Percentiles rank a stretch among this genome's conserved stretches.
These are phyloP conservation scores for Ancistrus triradiatus DNA, from an alignment of 2,113 vertebrate genomes.

Conservation along the genomic window DNA sequence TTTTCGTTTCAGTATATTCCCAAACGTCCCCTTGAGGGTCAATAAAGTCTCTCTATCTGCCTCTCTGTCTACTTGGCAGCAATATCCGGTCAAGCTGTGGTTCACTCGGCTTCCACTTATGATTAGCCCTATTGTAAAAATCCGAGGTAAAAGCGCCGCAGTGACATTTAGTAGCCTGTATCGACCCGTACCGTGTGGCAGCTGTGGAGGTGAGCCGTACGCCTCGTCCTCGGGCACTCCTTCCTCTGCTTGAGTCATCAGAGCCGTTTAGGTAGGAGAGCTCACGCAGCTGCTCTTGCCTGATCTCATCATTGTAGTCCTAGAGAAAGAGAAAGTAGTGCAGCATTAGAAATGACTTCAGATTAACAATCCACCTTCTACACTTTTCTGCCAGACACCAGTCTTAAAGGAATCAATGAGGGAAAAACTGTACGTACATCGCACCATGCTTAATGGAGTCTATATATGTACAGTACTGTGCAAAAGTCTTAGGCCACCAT, in stretches of 20 bases:
- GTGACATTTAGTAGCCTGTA: too few species aligned
- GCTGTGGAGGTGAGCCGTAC: constrained; percentile 72
- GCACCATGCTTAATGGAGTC: too few species aligned
- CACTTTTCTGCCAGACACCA: too few species aligned
- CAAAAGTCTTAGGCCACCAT: too few species aligned
- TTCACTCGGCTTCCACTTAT: not conserved
- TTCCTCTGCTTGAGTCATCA: constrained; percentile 83
- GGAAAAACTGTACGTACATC: too few species aligned
- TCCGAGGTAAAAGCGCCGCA: too few species aligned
- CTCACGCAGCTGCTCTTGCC: constrained; percentile 95
- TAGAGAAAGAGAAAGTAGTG: constrained; percentile 57
- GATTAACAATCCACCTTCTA: too few species aligned
- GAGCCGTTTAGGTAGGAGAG: constrained; percentile 93
- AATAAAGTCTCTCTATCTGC: not conserved
- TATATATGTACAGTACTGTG: too few species aligned
- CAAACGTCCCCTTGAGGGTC: not conserved
- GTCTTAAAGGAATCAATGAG: too few species aligned
- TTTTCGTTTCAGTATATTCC: not conserved
- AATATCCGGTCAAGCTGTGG: not conserved
- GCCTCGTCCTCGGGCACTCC: constrained; percentile 77
- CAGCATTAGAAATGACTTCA: not conserved
- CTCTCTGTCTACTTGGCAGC: too few species aligned
- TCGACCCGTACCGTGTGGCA: constrained; percentile 76
- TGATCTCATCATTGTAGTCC: constrained; percentile 99
- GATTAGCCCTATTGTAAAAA: too few species aligned